Conservation (phyloP, 2,797 vertebrate genomes). For the Paratrypauchen microcephalus region DNA sequence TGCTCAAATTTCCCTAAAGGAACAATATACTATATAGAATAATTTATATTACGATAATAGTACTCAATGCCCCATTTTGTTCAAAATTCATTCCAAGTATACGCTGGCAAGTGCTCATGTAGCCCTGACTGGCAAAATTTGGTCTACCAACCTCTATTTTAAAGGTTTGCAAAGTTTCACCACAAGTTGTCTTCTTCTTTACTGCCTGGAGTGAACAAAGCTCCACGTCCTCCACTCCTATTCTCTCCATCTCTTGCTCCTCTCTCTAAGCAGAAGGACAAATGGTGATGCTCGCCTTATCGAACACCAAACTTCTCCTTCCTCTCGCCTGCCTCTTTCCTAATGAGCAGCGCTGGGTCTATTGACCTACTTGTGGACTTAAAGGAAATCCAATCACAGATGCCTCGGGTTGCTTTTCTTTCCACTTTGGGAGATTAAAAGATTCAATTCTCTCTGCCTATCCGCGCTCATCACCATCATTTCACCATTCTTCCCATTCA, state of each 20-base stretch:
- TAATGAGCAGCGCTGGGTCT: constrained; percentile 69
- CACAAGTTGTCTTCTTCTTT: constrained; percentile 11
- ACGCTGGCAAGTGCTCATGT: too few relatives aligned
- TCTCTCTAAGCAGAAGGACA: constrained; percentile 46
- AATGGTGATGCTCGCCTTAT: constrained; percentile 59
- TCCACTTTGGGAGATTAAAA: constrained; percentile 81
- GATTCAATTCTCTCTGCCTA: constrained; percentile 75
- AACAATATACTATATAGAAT: too few relatives aligned
- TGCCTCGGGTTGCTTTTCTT: constrained; percentile 75
- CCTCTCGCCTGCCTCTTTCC: constrained; percentile 48
- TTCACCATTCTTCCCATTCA: constrained; percentile 57
- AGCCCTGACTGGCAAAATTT: too few relatives aligned
- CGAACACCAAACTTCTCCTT: constrained; percentile 56
- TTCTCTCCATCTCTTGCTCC: constrained; percentile 11
- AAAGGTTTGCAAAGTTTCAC: not conserved
- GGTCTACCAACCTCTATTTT: too few relatives aligned
- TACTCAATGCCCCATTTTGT: too few relatives aligned
- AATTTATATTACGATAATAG: too few relatives aligned
- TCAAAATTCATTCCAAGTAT: too few relatives aligned
- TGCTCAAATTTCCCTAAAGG: too few relatives aligned
- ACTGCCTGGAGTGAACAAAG: constrained; percentile 38
- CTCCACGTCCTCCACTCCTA: constrained; percentile 27
- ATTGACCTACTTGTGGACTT: constrained; percentile 76
- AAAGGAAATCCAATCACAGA: constrained; percentile 80
- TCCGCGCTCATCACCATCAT: constrained; percentile 72